A percentile compares a stretch with the other conserved stretches of the same genome.
Conservation (phyloP, 2,888 invertebrate genomes). For the Coelogynopora nodosa region DNA sequence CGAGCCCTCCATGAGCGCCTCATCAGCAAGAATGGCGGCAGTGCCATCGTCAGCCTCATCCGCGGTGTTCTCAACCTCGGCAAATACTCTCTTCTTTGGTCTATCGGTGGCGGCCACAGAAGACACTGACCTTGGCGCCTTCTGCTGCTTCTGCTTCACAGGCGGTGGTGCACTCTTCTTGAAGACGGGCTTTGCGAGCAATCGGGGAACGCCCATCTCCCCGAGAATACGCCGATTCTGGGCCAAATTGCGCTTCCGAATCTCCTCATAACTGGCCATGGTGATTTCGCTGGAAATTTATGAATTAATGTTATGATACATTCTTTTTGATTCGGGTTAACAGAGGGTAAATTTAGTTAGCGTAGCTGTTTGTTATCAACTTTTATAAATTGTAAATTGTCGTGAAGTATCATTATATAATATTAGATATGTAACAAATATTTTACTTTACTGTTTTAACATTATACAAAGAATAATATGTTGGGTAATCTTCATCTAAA, state of each 20-base stretch:
- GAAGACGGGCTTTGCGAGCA: constrained; percentile 46
- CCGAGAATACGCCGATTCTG: constrained; percentile 57
- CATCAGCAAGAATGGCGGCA: background rate
- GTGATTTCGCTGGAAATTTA: too few relatives aligned
- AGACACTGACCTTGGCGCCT: background rate
- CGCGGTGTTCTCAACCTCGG: background rate
- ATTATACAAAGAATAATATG: too few relatives aligned
- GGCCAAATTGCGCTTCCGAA: constrained; percentile 53
- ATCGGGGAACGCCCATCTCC: constrained; percentile 55
- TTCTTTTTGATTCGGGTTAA: too few relatives aligned
- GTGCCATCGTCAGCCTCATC: background rate
- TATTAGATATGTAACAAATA: too few relatives aligned
- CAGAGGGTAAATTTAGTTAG: too few relatives aligned
- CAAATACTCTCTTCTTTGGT: background rate
- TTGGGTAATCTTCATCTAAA: too few relatives aligned
- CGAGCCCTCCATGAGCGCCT: background rate
- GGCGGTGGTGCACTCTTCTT: background rate
- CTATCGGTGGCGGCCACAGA: background rate
- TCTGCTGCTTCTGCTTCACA: background rate
- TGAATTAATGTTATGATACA: too few relatives aligned
- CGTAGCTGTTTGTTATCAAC: too few relatives aligned
- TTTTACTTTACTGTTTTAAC: too few relatives aligned
- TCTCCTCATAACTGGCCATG: constrained; percentile 49
- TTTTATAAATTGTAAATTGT: too few relatives aligned
- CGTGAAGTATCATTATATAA: too few relatives aligned